Base-by-base conservation (phyloP, 2,797 vertebrate species). In the Myotis planiceps region DNA sequence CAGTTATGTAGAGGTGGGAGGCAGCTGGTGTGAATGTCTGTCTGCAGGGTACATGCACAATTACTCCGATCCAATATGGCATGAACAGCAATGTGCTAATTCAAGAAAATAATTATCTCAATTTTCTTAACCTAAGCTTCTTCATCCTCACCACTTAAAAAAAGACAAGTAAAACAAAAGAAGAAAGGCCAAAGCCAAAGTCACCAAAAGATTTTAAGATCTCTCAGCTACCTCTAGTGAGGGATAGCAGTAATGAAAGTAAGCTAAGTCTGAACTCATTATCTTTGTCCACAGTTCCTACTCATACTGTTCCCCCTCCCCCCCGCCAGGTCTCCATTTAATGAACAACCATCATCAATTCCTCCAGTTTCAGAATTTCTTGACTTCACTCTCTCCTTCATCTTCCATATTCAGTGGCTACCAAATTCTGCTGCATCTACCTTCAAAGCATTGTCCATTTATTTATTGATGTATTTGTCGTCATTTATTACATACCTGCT, bases 1-100 rank as follows among this genome's bases (percentile, higher is more conserved):
- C 92, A 32, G 49, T 94, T 87, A 53, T 85, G n/a, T 34, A 63
- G 93, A 95, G 94, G 96, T 96, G 63, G 97, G 86, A 93, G 92
- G 96, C 95, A 95, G 96, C 94, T 93, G 83, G 92, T 92, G 83
- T 87, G 91, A 94, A 88, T 88, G 83, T 92, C 96, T 96, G 92
- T 95, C 93, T 95, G 53, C 91, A 96, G 86, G 87, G 71, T 81
- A 79, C 75, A 82, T 27, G 65, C 23, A 18, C 9, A 74, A 66
- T 93, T 92, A 94, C 49, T 92, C 47, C 34, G 75, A 95, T 90
- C 60, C 89, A 96, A 88, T 89, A 93, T 81, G 89, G 94, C 83
- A 65, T 3, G 47, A 15, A 15, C 42, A 74, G 71, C 76, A 87
- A 68, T 19, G 66, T 29, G 75, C 25, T 89, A 94, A 96, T 68